Evolutionary conservation across 2,888 invertebrate species (phyloP), one percentile per base, ranked within the genome.

Genomic region (Taphrorychus bicolor): DNA sequence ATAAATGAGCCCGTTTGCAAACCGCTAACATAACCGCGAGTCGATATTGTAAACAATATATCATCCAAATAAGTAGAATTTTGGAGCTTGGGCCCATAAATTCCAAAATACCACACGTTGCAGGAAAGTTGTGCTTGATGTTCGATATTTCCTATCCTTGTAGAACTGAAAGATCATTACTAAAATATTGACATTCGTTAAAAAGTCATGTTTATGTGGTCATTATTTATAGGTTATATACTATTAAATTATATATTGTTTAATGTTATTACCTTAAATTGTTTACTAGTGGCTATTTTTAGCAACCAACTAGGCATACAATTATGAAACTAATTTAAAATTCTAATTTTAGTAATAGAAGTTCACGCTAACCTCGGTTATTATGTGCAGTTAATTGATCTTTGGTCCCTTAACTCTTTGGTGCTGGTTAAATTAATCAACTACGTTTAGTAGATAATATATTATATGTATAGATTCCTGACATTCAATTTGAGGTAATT

Each of bases 41-140:
- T 51, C 64, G 58, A 58, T 64, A 64, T 58, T 41, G 48, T 49
- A 41, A 64, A 64, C 64, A 58, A 64, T 64, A 64, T 58, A 58
- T 64, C 64, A 64, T 45, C 45, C 22, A 11, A 58, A 45, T 58
- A 45, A 58, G 58, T 42, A 42, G 58, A 14, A 45, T 58, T 58
- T 48, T 21, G n/a, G n/a, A n/a, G n/a, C n/a, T n/a, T n/a, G 40
- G 58, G 14, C 21, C 58, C 45, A 58, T 58, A 58, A 58, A 58
- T 58, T 58, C 9, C 45, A 14, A 17, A 45, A 22, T 45, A 45
- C 11, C 58, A 58, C 56, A 56, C 32, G 40, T 56, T 40, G 32
- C 56, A 56, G 56, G 9, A 32, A 32, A 32, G 32, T 32, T 32
- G 7, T 32, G 32, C 7, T 7, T 1, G 32, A 32, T 32, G 32